Percentiles rank a stretch among this genome's conserved stretches.
phyloP scores from a whole-genome alignment of 2,888 invertebrate genomes.

The Melinaea menophilus region DNA sequence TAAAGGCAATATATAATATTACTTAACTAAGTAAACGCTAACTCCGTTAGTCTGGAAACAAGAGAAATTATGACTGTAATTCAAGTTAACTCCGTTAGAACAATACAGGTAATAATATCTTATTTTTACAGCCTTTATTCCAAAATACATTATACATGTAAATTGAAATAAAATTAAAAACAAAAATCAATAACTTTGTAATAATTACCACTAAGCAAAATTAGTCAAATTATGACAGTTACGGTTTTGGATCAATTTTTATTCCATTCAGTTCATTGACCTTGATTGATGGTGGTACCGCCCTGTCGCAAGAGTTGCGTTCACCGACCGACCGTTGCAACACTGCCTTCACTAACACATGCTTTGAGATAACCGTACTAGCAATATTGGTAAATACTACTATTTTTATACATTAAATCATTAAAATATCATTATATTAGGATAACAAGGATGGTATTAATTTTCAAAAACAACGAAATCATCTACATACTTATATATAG shows the following conservation, averaged over 20 bases:
- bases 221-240: not conserved
- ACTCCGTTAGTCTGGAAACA: constrained; percentile 25
- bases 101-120: too few species aligned
- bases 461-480: too few species aligned
- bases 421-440: too few species aligned
- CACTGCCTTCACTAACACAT: constrained; percentile 23
- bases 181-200: not conserved
- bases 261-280: constrained; percentile 16
- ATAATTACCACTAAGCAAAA: not conserved
- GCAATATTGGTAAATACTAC: not conserved
- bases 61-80: constrained; percentile 17
- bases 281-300: constrained; percentile 28
- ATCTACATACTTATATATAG: too few species aligned
- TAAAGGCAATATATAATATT: constrained; percentile 19
- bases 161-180: not conserved
- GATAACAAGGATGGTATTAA: too few species aligned
- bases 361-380: constrained; percentile 4
- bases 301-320: constrained; percentile 62
- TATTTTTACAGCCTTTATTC: too few species aligned
- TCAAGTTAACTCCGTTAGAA: not conserved
- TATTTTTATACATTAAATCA: not conserved
- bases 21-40: constrained; percentile 20
- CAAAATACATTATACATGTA: too few species aligned
- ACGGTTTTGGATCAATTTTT: not conserved
- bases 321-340: constrained; percentile 51